A percentile compares a stretch with the other conserved stretches of the same genome.
phyloP scores from a whole-genome alignment of 2,888 invertebrate genomes.

The Salticus scenicus region DNA sequence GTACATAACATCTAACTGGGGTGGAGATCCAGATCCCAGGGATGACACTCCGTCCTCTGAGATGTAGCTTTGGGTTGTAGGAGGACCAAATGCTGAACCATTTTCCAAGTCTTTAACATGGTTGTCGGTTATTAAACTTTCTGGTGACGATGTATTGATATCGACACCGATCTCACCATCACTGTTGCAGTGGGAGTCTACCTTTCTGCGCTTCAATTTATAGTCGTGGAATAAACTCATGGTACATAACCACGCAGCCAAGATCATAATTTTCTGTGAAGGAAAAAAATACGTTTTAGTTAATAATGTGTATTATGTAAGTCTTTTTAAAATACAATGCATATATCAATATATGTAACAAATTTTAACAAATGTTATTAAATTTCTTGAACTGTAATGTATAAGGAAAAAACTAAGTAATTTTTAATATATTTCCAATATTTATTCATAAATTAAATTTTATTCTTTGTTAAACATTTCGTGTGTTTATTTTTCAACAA shows the following conservation, averaged over 20 bases:
- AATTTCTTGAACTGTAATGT: too few species aligned
- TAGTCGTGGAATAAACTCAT: slow-evolving; percentile 70
- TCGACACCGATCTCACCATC: slow-evolving; percentile 61
- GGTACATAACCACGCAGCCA: slow-evolving; percentile 61
- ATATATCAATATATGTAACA: background rate
- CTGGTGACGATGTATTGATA: slow-evolving; percentile 63
- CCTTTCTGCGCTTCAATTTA: slow-evolving; percentile 66
- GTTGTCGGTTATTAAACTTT: slow-evolving; percentile 41
- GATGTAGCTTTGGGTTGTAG: slow-evolving; percentile 34
- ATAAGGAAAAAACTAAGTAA: too few species aligned
- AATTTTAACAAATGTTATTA: background rate
- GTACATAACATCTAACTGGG: slow-evolving; percentile 44
- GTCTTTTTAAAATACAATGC: background rate
- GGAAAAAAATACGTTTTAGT: background rate
- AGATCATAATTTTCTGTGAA: slow-evolving; percentile 68
- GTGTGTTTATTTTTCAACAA: too few species aligned
- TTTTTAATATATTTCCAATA: too few species aligned
- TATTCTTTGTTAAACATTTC: too few species aligned
- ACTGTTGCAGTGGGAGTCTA: slow-evolving; percentile 64
- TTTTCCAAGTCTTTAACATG: slow-evolving; percentile 36
- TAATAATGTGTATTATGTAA: too few species aligned
- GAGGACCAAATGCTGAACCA: slow-evolving; percentile 45
- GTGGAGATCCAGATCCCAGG: slow-evolving; percentile 38
- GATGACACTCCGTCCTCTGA: slow-evolving; percentile 49
- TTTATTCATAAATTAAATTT: too few species aligned